Percentiles rank a stretch among this genome's conserved stretches.
These are phyloP conservation scores for Dipodomys merriami DNA, from an alignment of 2,113 vertebrate genomes.

Conservation along the genomic window DNA sequence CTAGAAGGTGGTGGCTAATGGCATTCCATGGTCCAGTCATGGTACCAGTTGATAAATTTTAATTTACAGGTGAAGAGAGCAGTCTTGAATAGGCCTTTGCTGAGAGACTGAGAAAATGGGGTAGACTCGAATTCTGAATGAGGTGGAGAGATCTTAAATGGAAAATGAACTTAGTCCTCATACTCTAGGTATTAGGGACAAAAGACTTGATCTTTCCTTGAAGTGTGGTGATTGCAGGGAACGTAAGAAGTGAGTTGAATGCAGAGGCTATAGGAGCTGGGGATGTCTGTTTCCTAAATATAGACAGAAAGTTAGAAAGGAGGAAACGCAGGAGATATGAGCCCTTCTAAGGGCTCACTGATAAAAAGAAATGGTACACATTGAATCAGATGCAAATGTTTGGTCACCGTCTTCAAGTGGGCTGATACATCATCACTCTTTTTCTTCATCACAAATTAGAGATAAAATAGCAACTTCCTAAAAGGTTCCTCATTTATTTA, in stretches of 20 bases:
- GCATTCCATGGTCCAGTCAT: rapidly evolving
- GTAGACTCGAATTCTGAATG: not conserved
- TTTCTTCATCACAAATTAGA: not conserved
- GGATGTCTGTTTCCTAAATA: not conserved
- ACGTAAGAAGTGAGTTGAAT: not conserved
- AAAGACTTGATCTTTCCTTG: not conserved
- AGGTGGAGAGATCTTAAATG: not conserved
- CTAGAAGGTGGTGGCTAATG: too few relatives aligned
- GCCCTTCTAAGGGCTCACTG: not conserved
- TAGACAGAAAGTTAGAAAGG: not conserved
- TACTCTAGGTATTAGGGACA: not conserved
- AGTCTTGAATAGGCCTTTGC: not conserved
- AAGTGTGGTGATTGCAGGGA: not conserved
- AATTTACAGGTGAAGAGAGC: not conserved
- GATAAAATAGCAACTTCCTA: not conserved
- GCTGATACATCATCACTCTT: too few relatives aligned
- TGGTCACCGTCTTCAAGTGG: too few relatives aligned
- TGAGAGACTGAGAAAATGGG: not conserved
- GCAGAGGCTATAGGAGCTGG: rapidly evolving
- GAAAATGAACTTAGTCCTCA: not conserved
- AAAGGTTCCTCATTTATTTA: not conserved
- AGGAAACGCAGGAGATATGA: not conserved
- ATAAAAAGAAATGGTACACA: not conserved
- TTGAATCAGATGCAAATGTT: rapidly evolving
- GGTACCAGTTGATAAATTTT: too few relatives aligned